A percentile compares a stretch with the other conserved stretches of the same genome.
Evolutionary conservation across 1,140 invertebrate species (phyloP).

Genomic region (Euwallacea fornicatus): DNA sequence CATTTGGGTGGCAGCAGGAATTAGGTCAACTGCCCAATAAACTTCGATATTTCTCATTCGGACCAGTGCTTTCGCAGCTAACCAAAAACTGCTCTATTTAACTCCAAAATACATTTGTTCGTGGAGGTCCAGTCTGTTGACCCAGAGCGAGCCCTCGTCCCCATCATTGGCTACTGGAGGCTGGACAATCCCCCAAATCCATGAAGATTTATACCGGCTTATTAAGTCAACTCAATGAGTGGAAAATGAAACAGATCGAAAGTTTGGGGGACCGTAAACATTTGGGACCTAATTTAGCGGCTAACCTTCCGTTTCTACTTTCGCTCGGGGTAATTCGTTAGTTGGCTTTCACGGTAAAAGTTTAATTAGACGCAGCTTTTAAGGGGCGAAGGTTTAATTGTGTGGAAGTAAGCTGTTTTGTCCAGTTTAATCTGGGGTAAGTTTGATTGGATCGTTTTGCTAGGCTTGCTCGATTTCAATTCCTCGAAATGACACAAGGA

Average conservation of each 20-base stretch:
- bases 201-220: constrained; percentile 27
- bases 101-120: no score
- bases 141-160: no score
- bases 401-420: neutral
- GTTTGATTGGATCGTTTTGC: no score
- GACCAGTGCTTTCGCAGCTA: neutral
- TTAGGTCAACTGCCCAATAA: neutral
- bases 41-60: neutral
- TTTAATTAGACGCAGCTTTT: constrained; percentile 26
- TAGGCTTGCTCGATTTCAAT: no score
- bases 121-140: no score
- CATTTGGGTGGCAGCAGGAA: neutral
- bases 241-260: constrained; percentile 32
- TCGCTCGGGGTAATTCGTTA: constrained; percentile 23
- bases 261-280: constrained; percentile 23
- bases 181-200: no score
- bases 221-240: constrained; percentile 32
- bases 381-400: constrained; percentile 16
- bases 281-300: constrained; percentile 29
- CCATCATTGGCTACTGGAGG: no score
- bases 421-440: no score
- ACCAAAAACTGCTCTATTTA: no score
- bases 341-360: constrained; percentile 17
- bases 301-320: constrained; percentile 31
- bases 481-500: no score